phyloP scores from a whole-genome alignment of 1,140 invertebrate genomes.

The Lepidurus apus region DNA sequence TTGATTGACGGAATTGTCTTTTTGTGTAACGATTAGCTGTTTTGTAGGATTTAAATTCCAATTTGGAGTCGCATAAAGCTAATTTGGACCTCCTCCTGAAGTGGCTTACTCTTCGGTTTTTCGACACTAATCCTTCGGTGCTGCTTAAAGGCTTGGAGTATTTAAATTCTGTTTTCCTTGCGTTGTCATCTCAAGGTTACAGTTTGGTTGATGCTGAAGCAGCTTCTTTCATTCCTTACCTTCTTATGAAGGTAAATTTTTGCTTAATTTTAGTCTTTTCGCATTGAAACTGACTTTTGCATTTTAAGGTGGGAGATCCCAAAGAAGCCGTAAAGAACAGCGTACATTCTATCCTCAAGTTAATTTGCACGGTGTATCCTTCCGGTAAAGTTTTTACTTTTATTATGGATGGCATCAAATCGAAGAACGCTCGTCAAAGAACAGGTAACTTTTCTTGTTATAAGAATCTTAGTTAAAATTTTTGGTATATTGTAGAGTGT shows the following conservation, averaged over 20 bases:
- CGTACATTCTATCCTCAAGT: constrained; percentile 77
- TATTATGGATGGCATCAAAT: constrained; percentile 90
- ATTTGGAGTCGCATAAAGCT: constrained; percentile 69
- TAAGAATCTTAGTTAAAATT: background rate
- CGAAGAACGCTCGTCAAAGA: constrained; percentile 92
- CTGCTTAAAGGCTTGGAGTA: constrained; percentile 91
- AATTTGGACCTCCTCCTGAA: constrained; percentile 94
- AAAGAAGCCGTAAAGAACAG: constrained; percentile 89
- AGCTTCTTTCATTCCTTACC: constrained; percentile 87
- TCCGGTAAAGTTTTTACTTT: constrained; percentile 83
- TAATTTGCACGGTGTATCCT: constrained; percentile 78
- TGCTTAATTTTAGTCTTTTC: constrained; percentile 34
- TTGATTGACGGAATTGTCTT: constrained; percentile 28
- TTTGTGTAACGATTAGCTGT: constrained; percentile 33
- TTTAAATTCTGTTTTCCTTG: constrained; percentile 71
- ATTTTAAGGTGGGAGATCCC: constrained; percentile 78
- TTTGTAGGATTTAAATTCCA: constrained; percentile 62
- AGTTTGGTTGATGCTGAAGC: constrained; percentile 85
- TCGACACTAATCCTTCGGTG: constrained; percentile 97
- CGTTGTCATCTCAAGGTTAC: constrained; percentile 73
- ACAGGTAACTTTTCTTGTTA: constrained; percentile 54
- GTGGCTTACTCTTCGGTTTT: constrained; percentile 93
- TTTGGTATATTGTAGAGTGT: constrained; percentile 61
- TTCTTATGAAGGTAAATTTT: constrained; percentile 82
- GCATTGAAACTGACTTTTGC: constrained; percentile 31